Evolutionary conservation across 2,113 vertebrate species (phyloP).

Genomic region (Hypocryptadius cinnamomeus): DNA sequence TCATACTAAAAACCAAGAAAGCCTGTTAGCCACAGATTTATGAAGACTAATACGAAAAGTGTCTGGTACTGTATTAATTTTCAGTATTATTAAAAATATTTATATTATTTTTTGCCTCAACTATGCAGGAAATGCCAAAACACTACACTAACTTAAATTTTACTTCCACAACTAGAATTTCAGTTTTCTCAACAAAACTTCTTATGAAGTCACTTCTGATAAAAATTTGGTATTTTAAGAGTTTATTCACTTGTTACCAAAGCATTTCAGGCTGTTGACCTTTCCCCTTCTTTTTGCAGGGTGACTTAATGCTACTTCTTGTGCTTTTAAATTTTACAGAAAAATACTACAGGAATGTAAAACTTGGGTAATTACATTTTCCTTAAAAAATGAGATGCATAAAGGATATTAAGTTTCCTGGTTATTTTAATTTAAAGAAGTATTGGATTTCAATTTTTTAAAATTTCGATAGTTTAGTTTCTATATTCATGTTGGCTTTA

Average conservation of each 20-base stretch:
- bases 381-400: not conserved
- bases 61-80: not conserved
- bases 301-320: not conserved
- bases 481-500: not conserved
- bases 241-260: not conserved
- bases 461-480: not conserved
- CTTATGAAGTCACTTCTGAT: not conserved
- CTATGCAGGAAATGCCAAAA: not conserved
- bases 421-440: not conserved
- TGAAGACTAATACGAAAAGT: not conserved
- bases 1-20: slow-evolving; percentile 79
- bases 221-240: not conserved
- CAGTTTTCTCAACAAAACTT: not conserved
- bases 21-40: not conserved
- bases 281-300: not conserved
- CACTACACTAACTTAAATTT: not conserved
- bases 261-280: not conserved
- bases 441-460: not conserved
- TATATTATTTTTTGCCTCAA: not conserved
- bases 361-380: not conserved
- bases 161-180: not conserved
- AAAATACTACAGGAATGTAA: not conserved
- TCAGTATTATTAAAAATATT: not conserved
- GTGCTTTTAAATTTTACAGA: not conserved
- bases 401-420: not conserved